These are phyloP conservation scores for Apis laboriosa DNA, from an alignment of 1,140 invertebrate genomes.

Conservation along the genomic window DNA sequence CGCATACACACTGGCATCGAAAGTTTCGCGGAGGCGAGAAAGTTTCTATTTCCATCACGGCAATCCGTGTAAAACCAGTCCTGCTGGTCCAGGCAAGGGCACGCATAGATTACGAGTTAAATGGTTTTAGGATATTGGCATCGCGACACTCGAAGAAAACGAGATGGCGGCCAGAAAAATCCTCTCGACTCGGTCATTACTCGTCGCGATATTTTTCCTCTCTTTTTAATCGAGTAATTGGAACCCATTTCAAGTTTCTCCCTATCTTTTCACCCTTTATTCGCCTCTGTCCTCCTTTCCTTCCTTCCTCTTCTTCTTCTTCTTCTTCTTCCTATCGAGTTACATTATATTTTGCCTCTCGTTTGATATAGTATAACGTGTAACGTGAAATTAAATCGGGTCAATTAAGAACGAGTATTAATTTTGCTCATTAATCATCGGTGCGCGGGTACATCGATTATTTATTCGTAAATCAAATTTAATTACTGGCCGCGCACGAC, in stretches of 20 bases:
- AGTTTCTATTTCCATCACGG: neutral
- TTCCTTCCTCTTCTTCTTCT: too few species aligned
- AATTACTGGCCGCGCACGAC: conserved; percentile 24
- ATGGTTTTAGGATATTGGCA: conserved; percentile 10
- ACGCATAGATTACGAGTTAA: conserved; percentile 39
- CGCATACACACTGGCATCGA: neutral
- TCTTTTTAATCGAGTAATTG: conserved; percentile 22
- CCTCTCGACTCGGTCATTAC: conserved; percentile 28
- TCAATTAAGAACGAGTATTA: conserved; percentile 51
- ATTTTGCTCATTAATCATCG: conserved; percentile 47
- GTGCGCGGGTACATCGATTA: conserved; percentile 32
- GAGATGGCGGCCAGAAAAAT: conserved; percentile 26
- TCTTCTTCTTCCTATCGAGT: neutral
- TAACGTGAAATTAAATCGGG: conserved; percentile 50
- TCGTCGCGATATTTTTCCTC: conserved; percentile 5
- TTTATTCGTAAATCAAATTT: conserved; percentile 54
- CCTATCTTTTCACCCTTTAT: neutral
- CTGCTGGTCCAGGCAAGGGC: conserved; percentile 24
- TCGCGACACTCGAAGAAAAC: conserved; percentile 23
- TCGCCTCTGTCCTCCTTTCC: neutral
- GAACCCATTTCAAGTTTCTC: conserved; percentile 36
- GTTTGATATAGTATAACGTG: neutral
- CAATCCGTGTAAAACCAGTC: conserved; percentile 24
- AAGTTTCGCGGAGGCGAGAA: neutral
- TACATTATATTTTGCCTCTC: neutral